phyloP scores from a whole-genome alignment of 2,888 invertebrate species.

The Lithosia quadra region DNA sequence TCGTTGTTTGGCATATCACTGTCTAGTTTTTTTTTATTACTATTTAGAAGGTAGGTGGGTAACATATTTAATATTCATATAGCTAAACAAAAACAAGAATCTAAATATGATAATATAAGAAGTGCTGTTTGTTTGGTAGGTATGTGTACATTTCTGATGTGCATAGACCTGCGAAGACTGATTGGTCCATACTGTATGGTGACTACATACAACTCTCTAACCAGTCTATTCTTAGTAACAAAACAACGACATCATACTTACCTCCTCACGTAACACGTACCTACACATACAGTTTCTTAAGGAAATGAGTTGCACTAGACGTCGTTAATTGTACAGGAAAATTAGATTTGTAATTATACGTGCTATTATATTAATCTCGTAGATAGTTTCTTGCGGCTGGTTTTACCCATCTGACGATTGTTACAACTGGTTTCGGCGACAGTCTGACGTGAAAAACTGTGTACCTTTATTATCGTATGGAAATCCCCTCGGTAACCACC shows the following conservation, averaged over 20 bases:
- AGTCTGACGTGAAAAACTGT: no score
- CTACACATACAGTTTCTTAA: slow-evolving; percentile 6
- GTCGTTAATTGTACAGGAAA: slow-evolving; percentile 31
- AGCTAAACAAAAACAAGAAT: neutral
- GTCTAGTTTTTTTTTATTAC: neutral
- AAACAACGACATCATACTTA: neutral
- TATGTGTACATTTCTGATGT: no score
- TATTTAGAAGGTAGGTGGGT: neutral
- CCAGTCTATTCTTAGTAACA: slow-evolving; percentile 4
- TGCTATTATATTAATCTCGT: slow-evolving; percentile 18
- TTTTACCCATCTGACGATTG: slow-evolving; percentile 3
- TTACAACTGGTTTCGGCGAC: no score
- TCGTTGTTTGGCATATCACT: neutral
- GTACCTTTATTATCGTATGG: no score
- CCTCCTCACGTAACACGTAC: slow-evolving; percentile 2
- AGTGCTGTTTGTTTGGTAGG: neutral
- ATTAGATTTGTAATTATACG: slow-evolving; percentile 23
- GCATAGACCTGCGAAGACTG: no score
- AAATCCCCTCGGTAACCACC: no score
- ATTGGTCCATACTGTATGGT: neutral
- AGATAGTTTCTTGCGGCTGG: slow-evolving; percentile 20
- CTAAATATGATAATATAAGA: neutral
- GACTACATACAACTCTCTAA: neutral
- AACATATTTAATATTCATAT: no score
- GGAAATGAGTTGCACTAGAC: slow-evolving; percentile 14